Evolutionary conservation across 2,888 invertebrate genomes (phyloP).

Genomic region (Agonopterix arenella): DNA sequence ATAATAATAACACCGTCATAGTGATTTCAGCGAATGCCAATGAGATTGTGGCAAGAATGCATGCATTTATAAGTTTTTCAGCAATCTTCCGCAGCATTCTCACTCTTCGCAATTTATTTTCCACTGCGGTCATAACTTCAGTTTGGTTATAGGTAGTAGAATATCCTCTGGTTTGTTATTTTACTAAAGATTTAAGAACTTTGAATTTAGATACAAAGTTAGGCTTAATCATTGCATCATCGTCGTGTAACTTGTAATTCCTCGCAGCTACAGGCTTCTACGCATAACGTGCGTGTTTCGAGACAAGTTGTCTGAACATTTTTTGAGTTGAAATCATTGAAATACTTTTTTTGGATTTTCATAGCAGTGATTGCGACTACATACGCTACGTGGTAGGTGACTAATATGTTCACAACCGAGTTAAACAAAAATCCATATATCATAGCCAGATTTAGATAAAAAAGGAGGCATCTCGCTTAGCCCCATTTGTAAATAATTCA

Average conservation of each 20-base stretch:
- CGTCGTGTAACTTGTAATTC: slow-evolving; percentile 4
- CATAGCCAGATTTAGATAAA: slow-evolving; percentile 38
- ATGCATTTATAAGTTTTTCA: slow-evolving; percentile 40
- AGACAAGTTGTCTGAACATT: slow-evolving; percentile 25
- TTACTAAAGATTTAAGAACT: no score
- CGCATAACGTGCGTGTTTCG: slow-evolving; percentile 30
- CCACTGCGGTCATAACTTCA: slow-evolving; percentile 29
- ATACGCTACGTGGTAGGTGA: slow-evolving; percentile 33
- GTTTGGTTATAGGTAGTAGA: neutral
- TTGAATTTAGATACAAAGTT: no score
- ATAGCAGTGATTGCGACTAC: slow-evolving; percentile 2
- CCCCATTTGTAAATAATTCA: slow-evolving; percentile 17
- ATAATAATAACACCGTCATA: slow-evolving; percentile 37
- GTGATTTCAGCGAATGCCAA: slow-evolving; percentile 50
- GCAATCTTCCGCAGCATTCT: slow-evolving; percentile 33
- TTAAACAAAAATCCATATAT: slow-evolving; percentile 31
- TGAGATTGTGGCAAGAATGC: slow-evolving; percentile 43
- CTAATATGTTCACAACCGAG: slow-evolving; percentile 30
- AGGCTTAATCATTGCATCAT: no score
- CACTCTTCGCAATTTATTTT: slow-evolving; percentile 33
- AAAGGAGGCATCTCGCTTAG: slow-evolving; percentile 36
- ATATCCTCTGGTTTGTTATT: no score
- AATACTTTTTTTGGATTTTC: neutral
- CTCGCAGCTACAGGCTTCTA: slow-evolving; percentile 35
- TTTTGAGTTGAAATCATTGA: neutral